Conservation (phyloP, 2,797 vertebrate species). For the Phrynocephalus guinanensis region DNA sequence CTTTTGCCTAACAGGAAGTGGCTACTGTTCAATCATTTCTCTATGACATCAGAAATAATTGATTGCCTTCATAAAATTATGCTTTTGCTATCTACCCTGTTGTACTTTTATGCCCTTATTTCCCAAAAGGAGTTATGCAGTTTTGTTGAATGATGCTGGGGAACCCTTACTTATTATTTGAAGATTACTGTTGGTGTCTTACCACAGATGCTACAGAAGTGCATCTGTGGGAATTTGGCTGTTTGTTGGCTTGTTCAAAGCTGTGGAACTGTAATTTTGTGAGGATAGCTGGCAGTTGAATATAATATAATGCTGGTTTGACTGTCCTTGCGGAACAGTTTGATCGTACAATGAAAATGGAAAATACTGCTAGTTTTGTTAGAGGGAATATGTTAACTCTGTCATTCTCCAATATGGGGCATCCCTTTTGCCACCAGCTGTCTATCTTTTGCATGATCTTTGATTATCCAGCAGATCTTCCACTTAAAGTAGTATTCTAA, state of each 20-base stretch:
- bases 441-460: neutral
- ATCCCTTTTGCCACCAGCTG: neutral
- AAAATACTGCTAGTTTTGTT: neutral
- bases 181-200: constrained; percentile 22
- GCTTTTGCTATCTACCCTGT: neutral
- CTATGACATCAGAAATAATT: neutral
- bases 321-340: neutral
- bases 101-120: constrained; percentile 21
- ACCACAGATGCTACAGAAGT: constrained; percentile 29
- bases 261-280: constrained; percentile 17
- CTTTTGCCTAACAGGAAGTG: too few species aligned
- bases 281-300: neutral
- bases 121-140: constrained; percentile 8
- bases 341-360: constrained; percentile 7
- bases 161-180: constrained; percentile 3
- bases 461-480: constrained; percentile 2
- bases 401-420: constrained; percentile 3
- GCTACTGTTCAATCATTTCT: constrained; percentile 15
- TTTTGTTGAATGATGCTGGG: neutral
- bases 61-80: neutral
- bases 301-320: constrained; percentile 1
- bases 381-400: neutral
- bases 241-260: neutral
- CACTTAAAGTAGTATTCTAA: neutral
- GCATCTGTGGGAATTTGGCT: constrained; percentile 27